These are phyloP conservation scores for Micrasema minimum DNA, from an alignment of 1,140 invertebrate genomes.

Conservation along the genomic window DNA sequence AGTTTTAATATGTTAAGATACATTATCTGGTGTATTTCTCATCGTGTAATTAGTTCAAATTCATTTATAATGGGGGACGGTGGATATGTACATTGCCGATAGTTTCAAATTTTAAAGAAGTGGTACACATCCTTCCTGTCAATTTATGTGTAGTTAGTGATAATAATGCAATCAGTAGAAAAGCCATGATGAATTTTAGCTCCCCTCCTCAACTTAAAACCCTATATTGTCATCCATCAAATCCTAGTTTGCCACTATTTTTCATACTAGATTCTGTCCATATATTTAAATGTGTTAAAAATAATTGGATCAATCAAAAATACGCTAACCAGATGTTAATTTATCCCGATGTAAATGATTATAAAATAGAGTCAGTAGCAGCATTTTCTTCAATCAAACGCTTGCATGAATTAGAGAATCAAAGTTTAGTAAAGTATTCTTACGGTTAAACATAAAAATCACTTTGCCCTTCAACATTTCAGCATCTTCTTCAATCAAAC, in stretches of 20 bases:
- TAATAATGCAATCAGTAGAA: not conserved
- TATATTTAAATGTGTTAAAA: not conserved
- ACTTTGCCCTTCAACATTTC: no score
- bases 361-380: not conserved
- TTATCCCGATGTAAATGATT: not conserved
- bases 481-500: not conserved
- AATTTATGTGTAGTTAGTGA: slow-evolving; percentile 3
- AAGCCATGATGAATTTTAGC: not conserved
- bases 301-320: not conserved
- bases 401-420: not conserved
- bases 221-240: not conserved
- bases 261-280: not conserved
- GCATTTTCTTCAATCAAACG: not conserved
- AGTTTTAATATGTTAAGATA: no score
- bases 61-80: no score
- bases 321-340: not conserved
- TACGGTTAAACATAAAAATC: not conserved
- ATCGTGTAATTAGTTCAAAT: no score
- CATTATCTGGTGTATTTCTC: no score
- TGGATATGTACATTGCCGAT: no score
- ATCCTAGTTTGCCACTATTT: not conserved
- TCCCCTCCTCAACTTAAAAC: not conserved
- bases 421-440: not conserved
- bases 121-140: no score
- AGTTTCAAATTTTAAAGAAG: no score